Conservation (phyloP, 2,888 invertebrate species). For the Synergus laeviventris region DNA sequence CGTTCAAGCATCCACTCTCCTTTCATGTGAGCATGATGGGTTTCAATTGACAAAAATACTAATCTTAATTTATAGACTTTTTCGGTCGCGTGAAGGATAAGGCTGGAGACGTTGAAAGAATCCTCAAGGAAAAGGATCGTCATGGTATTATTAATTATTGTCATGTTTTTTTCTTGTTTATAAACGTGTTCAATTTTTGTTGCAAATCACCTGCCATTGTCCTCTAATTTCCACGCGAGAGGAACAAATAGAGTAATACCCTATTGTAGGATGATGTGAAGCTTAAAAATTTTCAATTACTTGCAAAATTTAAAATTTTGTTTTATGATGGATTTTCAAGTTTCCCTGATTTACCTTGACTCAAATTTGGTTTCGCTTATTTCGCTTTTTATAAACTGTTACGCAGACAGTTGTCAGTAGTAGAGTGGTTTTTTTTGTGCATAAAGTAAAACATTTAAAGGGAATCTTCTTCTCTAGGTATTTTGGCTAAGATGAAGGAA, state of each 20-base stretch:
- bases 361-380: neutral
- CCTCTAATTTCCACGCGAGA: neutral
- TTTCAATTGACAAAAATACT: slow-evolving; percentile 47
- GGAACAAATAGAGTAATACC: neutral
- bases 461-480: slow-evolving; percentile 79
- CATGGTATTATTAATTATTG: slow-evolving; percentile 81
- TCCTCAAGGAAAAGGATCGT: slow-evolving; percentile 94
- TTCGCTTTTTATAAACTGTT: neutral
- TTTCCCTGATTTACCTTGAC: neutral
- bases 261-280: neutral
- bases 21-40: slow-evolving; percentile 42
- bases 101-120: slow-evolving; percentile 93
- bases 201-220: neutral
- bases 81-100: slow-evolving; percentile 98
- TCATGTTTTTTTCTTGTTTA: neutral
- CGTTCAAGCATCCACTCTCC: slow-evolving; percentile 13
- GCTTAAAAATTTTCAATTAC: neutral
- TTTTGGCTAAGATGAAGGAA: slow-evolving; percentile 96
- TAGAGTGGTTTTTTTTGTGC: neutral
- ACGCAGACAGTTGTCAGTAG: neutral
- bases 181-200: neutral
- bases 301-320: neutral
- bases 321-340: neutral
- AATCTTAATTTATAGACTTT: slow-evolving; percentile 83
- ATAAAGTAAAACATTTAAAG: slow-evolving; percentile 11